These are phyloP conservation scores for Napeogenes sylphis DNA, from an alignment of 2,888 invertebrate species.

Conservation along the genomic window DNA sequence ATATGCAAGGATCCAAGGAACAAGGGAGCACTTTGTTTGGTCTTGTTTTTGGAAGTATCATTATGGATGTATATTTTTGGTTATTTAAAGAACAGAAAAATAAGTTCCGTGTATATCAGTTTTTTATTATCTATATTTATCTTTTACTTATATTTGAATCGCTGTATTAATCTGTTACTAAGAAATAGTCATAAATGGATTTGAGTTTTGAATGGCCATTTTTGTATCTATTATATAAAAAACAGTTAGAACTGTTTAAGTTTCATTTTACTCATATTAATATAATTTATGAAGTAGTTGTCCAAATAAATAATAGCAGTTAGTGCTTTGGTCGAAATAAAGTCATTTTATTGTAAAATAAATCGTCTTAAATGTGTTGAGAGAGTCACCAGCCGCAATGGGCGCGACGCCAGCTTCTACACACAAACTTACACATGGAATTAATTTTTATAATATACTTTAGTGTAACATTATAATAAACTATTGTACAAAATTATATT, in stretches of 20 bases:
- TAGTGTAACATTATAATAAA: constrained; percentile 6
- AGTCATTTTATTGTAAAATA: constrained; percentile 34
- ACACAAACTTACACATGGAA: constrained; percentile 15
- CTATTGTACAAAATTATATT: too few relatives aligned
- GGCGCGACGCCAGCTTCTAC: constrained; percentile 32
- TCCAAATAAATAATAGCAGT: constrained; percentile 27
- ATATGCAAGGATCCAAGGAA: constrained; percentile 30
- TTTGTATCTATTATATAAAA: too few relatives aligned
- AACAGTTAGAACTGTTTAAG: too few relatives aligned
- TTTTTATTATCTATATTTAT: too few relatives aligned
- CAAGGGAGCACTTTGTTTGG: constrained; percentile 25
- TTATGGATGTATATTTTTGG: constrained; percentile 13
- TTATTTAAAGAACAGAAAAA: not conserved
- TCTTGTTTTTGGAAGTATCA: constrained; percentile 17
- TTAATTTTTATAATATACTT: constrained; percentile 20
- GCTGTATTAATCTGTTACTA: too few relatives aligned
- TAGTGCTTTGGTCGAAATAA: constrained; percentile 30
- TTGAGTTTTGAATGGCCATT: too few relatives aligned
- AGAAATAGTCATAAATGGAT: too few relatives aligned
- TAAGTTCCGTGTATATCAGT: not conserved
- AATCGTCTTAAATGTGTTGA: constrained; percentile 35
- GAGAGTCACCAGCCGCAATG: constrained; percentile 33
- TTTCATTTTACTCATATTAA: not conserved
- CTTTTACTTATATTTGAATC: too few relatives aligned
- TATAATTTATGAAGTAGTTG: constrained; percentile 21